Conservation (phyloP, 64 coral and sea anemone species). For the Stichodactyla helianthus region DNA sequence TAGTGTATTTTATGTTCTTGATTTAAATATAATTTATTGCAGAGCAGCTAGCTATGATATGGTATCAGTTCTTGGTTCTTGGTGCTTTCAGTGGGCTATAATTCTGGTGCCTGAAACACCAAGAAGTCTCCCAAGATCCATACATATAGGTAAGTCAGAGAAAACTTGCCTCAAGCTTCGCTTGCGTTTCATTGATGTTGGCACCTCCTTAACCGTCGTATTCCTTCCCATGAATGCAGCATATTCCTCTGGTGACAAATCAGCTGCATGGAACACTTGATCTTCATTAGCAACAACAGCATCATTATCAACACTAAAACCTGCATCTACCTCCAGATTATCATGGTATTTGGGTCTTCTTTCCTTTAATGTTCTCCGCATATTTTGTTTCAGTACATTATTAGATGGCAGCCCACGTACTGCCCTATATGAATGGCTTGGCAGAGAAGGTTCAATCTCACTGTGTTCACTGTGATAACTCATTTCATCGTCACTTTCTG, state of each 20-base stretch:
- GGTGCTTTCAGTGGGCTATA: too few relatives aligned
- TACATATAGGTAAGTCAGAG: not conserved
- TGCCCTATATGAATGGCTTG: conserved; percentile 58
- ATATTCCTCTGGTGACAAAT: conserved; percentile 69
- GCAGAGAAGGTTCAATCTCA: conserved; percentile 47
- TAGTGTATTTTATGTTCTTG: too few relatives aligned
- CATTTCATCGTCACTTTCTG: conserved; percentile 2
- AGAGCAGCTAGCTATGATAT: too few relatives aligned
- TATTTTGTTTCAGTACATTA: conserved; percentile 65
- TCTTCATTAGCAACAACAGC: conserved; percentile 49
- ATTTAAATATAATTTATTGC: too few relatives aligned
- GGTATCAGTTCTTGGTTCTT: too few relatives aligned
- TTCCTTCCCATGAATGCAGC: conserved; percentile 56
- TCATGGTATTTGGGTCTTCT: conserved; percentile 12
- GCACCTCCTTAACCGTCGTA: conserved; percentile 76
- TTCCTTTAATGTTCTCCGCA: conserved; percentile 52
- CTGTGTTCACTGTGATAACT: conserved; percentile 1
- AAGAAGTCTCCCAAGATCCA: too few relatives aligned
- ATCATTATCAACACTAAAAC: conserved; percentile 17
- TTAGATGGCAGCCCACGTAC: conserved; percentile 71
- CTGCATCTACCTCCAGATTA: conserved; percentile 26
- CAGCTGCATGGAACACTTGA: conserved; percentile 52
- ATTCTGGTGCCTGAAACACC: too few relatives aligned
- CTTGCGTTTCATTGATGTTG: conserved; percentile 82
- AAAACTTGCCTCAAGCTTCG: conserved; percentile 58